These are phyloP conservation scores for Sebastes cheni DNA, from an alignment of 2,797 vertebrate genomes.

Conservation along the genomic window DNA sequence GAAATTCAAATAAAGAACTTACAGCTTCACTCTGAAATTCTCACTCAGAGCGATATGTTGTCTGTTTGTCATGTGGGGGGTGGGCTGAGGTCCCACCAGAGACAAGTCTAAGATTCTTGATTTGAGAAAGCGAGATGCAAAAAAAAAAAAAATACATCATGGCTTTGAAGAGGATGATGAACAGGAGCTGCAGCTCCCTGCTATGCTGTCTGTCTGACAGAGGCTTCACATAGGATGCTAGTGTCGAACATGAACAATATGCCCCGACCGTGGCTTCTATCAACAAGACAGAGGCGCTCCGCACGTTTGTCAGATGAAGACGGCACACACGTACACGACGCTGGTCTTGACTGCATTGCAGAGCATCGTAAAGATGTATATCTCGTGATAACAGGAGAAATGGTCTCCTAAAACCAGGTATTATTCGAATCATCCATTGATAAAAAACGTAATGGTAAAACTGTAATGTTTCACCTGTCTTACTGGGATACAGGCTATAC, in stretches of 20 bases:
- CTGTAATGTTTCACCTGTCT: neutral
- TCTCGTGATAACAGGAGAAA: neutral
- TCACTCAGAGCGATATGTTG: neutral
- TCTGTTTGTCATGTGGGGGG: neutral
- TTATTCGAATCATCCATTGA: neutral
- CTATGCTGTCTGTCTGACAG: slow-evolving; percentile 23
- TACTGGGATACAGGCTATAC: neutral
- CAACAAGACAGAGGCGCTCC: neutral
- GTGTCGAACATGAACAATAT: slow-evolving; percentile 13
- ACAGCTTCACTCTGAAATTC: neutral
- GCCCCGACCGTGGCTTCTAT: slow-evolving; percentile 1
- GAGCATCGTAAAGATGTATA: slow-evolving; percentile 1
- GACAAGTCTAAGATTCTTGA: neutral
- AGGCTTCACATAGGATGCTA: slow-evolving; percentile 13
- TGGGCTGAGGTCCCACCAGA: neutral
- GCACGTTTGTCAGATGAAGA: slow-evolving; percentile 8
- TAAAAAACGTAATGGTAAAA: neutral
- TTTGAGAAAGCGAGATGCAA: slow-evolving; percentile 8
- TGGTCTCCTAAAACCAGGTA: neutral
- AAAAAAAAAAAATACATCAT: neutral
- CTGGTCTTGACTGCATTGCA: neutral
- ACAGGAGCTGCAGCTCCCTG: neutral
- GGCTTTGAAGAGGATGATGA: slow-evolving; percentile 17
- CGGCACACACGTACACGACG: neutral
- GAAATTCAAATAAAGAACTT: neutral